These are phyloP conservation scores for Oceanodroma leucorhoa DNA, from an alignment of 2,797 vertebrate genomes.

Conservation along the genomic window DNA sequence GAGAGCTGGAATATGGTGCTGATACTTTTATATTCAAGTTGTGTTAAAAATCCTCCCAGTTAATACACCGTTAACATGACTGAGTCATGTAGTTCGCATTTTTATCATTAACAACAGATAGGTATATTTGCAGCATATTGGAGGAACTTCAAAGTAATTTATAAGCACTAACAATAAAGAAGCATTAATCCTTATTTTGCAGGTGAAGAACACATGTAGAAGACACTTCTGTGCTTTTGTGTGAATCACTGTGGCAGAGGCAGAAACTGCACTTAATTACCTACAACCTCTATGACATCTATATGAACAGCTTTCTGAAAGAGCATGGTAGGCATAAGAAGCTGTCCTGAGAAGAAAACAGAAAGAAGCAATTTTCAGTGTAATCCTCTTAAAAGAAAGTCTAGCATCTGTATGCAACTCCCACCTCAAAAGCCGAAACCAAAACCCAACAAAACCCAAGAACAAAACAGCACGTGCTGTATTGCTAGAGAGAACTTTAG, in stretches of 20 bases:
- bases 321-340: background rate
- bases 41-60: background rate
- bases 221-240: background rate
- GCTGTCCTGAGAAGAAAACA: background rate
- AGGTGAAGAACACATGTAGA: background rate
- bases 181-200: background rate
- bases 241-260: background rate
- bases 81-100: background rate
- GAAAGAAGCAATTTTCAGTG: background rate
- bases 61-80: background rate
- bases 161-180: background rate
- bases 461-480: background rate
- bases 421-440: background rate
- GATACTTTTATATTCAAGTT: background rate
- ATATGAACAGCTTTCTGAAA: background rate
- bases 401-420: background rate
- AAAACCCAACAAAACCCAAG: background rate
- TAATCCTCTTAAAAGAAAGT: background rate
- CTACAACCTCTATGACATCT: background rate
- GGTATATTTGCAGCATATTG: background rate
- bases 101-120: background rate
- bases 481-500: background rate
- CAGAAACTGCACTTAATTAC: background rate
- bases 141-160: background rate
- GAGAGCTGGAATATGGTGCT: background rate